phyloP scores from a whole-genome alignment of 2,113 vertebrate genomes.

The Indicator indicator region DNA sequence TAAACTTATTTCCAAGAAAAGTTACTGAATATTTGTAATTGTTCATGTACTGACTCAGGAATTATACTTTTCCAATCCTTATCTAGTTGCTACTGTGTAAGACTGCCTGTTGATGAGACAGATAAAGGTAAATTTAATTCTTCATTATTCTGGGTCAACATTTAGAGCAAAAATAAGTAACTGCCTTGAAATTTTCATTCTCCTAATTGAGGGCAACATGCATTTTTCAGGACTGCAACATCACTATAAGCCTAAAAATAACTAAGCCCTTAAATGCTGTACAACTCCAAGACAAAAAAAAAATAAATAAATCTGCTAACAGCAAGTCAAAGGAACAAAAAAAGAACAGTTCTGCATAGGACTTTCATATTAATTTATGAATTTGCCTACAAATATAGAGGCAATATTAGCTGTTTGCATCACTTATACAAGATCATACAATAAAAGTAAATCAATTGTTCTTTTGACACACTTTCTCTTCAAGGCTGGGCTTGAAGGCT shows the following conservation, averaged over 20 bases:
- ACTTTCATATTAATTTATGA: slow-evolving; percentile 19
- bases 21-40: neutral
- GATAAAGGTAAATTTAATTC: neutral
- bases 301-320: neutral
- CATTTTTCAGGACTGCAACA: neutral
- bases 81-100: neutral
- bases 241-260: neutral
- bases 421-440: neutral
- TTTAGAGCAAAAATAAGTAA: neutral
- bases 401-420: slow-evolving; percentile 16
- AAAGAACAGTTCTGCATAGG: neutral
- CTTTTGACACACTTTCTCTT: neutral
- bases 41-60: neutral
- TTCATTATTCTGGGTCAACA: neutral
- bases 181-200: neutral
- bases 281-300: slow-evolving; percentile 26
- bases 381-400: slow-evolving; percentile 20
- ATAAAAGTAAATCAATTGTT: neutral
- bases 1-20: neutral
- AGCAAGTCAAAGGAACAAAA: neutral
- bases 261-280: slow-evolving; percentile 11
- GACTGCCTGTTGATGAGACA: neutral
- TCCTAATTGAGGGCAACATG: neutral
- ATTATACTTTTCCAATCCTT: neutral
- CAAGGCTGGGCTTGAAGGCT: neutral